A percentile compares a stretch with the other conserved stretches of the same genome.
These are phyloP conservation scores for Acromyrmex charruanus DNA, from an alignment of 1,140 invertebrate species.

Conservation along the genomic window DNA sequence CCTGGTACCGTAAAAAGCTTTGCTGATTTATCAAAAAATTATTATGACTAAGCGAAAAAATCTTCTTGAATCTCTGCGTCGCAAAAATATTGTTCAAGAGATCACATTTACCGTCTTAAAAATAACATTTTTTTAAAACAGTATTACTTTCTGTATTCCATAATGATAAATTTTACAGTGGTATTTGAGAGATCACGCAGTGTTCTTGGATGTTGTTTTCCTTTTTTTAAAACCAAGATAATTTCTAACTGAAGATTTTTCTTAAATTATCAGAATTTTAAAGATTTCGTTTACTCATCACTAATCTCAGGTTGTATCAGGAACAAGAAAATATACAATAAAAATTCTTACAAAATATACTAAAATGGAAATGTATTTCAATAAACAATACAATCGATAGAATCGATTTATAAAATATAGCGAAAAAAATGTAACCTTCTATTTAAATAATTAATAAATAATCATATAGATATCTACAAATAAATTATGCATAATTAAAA, in stretches of 20 bases:
- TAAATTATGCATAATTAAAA: too few relatives aligned
- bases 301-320: too few relatives aligned
- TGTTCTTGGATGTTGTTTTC: background rate
- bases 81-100: conserved; percentile 6
- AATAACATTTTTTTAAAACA: conserved; percentile 4
- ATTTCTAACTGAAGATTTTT: background rate
- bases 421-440: too few relatives aligned
- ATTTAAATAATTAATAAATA: too few relatives aligned
- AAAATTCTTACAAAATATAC: too few relatives aligned
- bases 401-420: too few relatives aligned
- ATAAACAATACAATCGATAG: too few relatives aligned
- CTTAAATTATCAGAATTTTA: background rate
- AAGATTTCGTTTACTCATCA: background rate
- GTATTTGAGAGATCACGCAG: background rate
- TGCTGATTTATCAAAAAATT: conserved; percentile 67
- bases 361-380: too few relatives aligned
- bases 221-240: background rate
- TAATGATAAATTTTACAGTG: conserved; percentile 12
- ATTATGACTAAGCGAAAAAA: conserved; percentile 18
- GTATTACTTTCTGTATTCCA: background rate
- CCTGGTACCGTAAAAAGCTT: conserved; percentile 71
- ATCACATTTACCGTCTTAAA: background rate
- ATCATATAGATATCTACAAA: too few relatives aligned
- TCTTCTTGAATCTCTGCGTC: background rate
- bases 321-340: too few relatives aligned